phyloP scores from a whole-genome alignment of 2,113 vertebrate species.

The Chaetodon auriga region DNA sequence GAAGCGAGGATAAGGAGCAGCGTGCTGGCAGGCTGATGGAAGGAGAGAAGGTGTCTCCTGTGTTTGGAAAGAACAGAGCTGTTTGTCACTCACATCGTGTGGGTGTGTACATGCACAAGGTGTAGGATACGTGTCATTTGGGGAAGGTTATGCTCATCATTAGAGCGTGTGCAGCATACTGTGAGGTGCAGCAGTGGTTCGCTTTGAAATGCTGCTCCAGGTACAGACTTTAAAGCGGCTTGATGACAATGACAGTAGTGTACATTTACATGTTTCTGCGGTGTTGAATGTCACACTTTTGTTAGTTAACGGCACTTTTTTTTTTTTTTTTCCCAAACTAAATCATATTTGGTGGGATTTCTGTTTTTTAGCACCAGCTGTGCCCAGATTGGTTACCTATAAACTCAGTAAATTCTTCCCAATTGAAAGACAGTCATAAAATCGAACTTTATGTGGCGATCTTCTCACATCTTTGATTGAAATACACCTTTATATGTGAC shows the following conservation, averaged over 20 bases:
- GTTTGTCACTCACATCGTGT: constrained; percentile 9
- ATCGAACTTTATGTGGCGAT: background rate
- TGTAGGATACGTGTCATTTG: background rate
- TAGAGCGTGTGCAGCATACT: background rate
- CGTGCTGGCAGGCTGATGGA: constrained; percentile 7
- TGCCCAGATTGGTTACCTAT: background rate
- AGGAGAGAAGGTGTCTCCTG: background rate
- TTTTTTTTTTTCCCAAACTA: background rate
- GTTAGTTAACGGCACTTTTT: background rate
- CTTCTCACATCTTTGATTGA: background rate
- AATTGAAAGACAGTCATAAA: background rate
- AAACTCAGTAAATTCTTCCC: background rate
- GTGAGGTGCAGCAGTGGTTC: background rate
- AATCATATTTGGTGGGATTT: constrained; percentile 1
- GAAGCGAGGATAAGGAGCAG: constrained; percentile 1
- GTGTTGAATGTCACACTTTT: background rate
- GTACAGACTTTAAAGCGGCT: background rate
- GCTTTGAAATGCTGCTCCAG: background rate
- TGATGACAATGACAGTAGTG: background rate
- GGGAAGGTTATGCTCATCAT: background rate
- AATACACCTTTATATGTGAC: constrained; percentile 1
- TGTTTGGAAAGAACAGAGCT: constrained; percentile 3
- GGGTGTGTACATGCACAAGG: background rate
- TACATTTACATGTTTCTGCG: background rate
- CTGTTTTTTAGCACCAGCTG: background rate